phyloP scores from a whole-genome alignment of 2,888 invertebrate genomes.

The Erebia ligea region DNA sequence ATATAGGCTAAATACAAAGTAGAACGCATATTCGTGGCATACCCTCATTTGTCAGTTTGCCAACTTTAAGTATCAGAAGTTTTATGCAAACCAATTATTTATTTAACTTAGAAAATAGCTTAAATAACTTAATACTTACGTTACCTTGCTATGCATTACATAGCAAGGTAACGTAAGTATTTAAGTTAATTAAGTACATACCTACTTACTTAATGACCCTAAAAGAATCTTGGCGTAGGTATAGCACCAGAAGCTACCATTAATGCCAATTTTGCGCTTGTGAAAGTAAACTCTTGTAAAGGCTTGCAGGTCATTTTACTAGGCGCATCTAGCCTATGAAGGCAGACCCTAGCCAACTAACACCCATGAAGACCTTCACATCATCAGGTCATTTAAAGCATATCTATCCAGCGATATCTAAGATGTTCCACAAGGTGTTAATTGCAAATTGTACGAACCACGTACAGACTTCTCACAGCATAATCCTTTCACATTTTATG shows the following conservation, averaged over 20 bases:
- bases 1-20: conserved; percentile 44
- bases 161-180: background rate
- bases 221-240: background rate
- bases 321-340: too few species aligned
- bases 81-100: conserved; percentile 17
- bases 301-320: background rate
- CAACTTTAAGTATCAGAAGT: conserved; percentile 41
- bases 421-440: too few species aligned
- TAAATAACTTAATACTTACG: too few species aligned
- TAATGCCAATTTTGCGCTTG: background rate
- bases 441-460: too few species aligned
- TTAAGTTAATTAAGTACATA: background rate
- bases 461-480: too few species aligned
- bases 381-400: too few species aligned
- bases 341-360: too few species aligned
- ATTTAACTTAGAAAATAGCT: background rate
- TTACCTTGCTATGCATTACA: too few species aligned
- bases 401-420: too few species aligned
- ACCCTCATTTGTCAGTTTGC: conserved; percentile 55
- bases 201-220: background rate
- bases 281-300: background rate
- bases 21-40: conserved; percentile 62
- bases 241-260: background rate
- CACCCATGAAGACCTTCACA: too few species aligned
- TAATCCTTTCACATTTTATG: too few species aligned